Base-by-base conservation (phyloP, 2,113 vertebrate genomes). In the Gadus macrocephalus region DNA sequence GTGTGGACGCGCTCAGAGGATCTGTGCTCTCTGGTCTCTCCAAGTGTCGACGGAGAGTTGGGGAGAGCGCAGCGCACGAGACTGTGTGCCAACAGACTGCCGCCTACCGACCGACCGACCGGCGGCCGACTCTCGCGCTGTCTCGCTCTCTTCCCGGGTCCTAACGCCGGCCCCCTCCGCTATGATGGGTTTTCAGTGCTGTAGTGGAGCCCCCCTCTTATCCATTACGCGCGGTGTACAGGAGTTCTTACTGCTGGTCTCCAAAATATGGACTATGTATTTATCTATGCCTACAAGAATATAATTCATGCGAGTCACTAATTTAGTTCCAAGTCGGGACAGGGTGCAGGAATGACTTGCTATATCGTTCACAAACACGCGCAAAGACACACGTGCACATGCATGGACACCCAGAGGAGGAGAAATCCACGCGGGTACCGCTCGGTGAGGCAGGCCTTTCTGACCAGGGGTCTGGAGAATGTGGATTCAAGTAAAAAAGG, bases 21-120 rank as follows among this genome's bases (percentile, higher is more conserved):
- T 31, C 31, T 31, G 4, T 31, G 31, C 4, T 31, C 31, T 31
- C 31, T 31, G 5, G 31, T 31, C 31, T 31, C 31, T 31, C 31
- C 31, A 6, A 31, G 4, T 31, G 31, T 31, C 5, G 31, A 31
- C 31, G 80, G 75, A 84, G 55, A 64, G 78, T 64, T 69, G 81
- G 79, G 83, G 74, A 28, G 81, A 15, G 81, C 79, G 70, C 83
- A 64, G 71, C 68, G 3, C 71, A n/a, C 69, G 69, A 63, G 58
- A 62, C 53, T 27, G 71, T 17, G 31, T 62, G 70, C 35, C 74
- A 79, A n/a, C 80, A 76, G 66, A 25, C 38, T 0, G 58, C 0
- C 11, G n/a, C 1, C 42, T 2, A 27, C 17, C 53, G 63, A 56
- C 0, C 3, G 1, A 9, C 15, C 3, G 1, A 9, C 15, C 75